These are phyloP conservation scores for Larimichthys polyactis DNA, from an alignment of 2,113 vertebrate genomes.

Conservation along the genomic window DNA sequence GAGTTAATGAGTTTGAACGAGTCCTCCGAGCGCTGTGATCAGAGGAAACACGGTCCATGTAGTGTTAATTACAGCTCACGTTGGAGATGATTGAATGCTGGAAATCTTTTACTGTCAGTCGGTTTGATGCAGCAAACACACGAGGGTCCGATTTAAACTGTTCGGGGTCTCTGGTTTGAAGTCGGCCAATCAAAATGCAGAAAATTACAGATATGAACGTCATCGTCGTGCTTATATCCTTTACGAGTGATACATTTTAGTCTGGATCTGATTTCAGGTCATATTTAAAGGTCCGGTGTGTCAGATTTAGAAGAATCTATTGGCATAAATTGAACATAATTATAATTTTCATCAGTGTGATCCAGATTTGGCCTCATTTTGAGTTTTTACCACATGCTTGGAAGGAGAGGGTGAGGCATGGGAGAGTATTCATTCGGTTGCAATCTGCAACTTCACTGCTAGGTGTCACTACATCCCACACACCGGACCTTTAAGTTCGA, in stretches of 20 bases:
- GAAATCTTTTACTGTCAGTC: neutral
- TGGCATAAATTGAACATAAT: too few relatives aligned
- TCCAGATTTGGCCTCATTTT: too few relatives aligned
- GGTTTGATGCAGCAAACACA: constrained; percentile 7
- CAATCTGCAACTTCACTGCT: too few relatives aligned
- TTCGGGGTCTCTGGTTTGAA: neutral
- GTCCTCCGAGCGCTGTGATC: constrained; percentile 41
- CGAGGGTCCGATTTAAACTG: neutral
- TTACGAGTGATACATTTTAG: neutral
- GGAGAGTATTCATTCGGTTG: too few relatives aligned
- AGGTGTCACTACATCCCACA: neutral
- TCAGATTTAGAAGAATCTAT: too few relatives aligned
- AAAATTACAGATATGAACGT: neutral
- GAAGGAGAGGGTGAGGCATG: too few relatives aligned
- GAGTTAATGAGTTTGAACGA: constrained; percentile 53
- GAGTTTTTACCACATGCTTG: too few relatives aligned
- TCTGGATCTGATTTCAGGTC: neutral
- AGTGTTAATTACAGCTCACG: constrained; percentile 50
- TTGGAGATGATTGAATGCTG: constrained; percentile 26
- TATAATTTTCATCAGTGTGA: too few relatives aligned
- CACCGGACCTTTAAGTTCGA: neutral
- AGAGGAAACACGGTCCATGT: constrained; percentile 36
- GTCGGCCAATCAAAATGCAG: neutral
- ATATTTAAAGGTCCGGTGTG: too few relatives aligned
- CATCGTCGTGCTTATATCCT: neutral